A percentile compares a stretch with the other conserved stretches of the same genome.
These are phyloP conservation scores for Philopotamus ludificatus DNA, from an alignment of 1,140 invertebrate species.

Conservation along the genomic window DNA sequence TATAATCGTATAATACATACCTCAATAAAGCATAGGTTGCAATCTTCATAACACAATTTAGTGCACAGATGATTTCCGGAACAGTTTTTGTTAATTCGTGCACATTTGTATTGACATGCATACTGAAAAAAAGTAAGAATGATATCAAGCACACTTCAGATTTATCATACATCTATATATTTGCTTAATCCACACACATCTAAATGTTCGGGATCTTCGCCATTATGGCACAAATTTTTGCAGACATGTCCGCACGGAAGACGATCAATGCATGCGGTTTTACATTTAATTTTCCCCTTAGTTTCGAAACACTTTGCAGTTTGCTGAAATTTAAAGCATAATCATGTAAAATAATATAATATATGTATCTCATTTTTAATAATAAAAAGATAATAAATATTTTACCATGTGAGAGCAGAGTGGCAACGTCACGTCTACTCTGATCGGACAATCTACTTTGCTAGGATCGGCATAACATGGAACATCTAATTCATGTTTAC, in stretches of 20 bases:
- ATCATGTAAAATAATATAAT: constrained; percentile 38
- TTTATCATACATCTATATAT: constrained; percentile 17
- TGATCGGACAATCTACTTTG: constrained; percentile 45
- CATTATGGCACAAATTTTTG: constrained; percentile 50
- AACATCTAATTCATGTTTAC: constrained; percentile 50
- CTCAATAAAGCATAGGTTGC: constrained; percentile 53
- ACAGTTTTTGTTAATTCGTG: constrained; percentile 49
- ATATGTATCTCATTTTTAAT: constrained; percentile 48
- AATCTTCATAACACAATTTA: constrained; percentile 55
- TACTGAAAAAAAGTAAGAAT: constrained; percentile 49
- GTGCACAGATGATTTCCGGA: no score
- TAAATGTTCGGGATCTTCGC: constrained; percentile 54
- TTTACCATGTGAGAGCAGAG: neutral
- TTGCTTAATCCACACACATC: constrained; percentile 40
- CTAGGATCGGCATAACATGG: constrained; percentile 47
- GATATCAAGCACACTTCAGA: neutral
- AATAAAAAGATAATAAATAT: constrained; percentile 1
- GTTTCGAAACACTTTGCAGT: neutral
- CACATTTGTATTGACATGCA: constrained; percentile 53
- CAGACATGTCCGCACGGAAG: constrained; percentile 58
- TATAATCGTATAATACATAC: no score
- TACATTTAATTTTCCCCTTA: constrained; percentile 42
- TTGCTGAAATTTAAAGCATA: neutral
- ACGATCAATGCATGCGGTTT: constrained; percentile 47
- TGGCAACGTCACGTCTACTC: constrained; percentile 42